Base-by-base conservation (phyloP, 53 echinoderm and acorn worm species). In the Mesocentrotus franciscanus region DNA sequence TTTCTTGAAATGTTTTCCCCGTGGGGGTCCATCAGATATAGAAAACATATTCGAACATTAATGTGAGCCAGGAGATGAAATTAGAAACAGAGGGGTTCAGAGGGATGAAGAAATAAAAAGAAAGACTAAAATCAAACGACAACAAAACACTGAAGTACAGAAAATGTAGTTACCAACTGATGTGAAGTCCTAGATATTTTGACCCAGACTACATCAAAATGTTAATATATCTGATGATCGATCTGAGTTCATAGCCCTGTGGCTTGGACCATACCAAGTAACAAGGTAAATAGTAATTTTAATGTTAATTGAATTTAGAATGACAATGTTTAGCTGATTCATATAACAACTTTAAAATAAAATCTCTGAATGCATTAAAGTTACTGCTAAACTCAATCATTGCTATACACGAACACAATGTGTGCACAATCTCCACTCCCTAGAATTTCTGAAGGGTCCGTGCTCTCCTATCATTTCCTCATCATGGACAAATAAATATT, bases 11-110 rank as follows among this genome's bases (percentile, higher is more conserved):
- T 57, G 81, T 78, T 85, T 56, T 14, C 87, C 87, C 56, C 58
- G 58, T 8, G 87, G 87, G 87, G 87, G 87, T 87, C 87, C 58
- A 87, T 7, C 87, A 87, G n/a, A 87, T 87, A 87, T 87, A 87
- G 87, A 87, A 87, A 87, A 59, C 87, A 87, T 58, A 87, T 87
- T 87, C 8, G 87, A 87, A 87, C 87, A 87, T 87, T 87, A 87
- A 87, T 87, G 87, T 58, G 87, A 87, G n/a, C 26, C 87, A 87
- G 13, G n/a, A 58, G 29, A 87, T 39, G 57, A 87, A 58, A 87
- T 87, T 87, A 57, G 87, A 27, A 57, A 27, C 56, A 87, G 87
- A 9, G 49, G 27, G n/a, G 56, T 85, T 22, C 34, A 58, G 58
- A 87, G 20, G 30, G 26, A 58, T 58, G 9, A 49, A 49, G 22